Evolutionary conservation across 2,797 vertebrate species (phyloP), one percentile per base, ranked within the genome.

Genomic region (Phaenicophaeus curvirostris): DNA sequence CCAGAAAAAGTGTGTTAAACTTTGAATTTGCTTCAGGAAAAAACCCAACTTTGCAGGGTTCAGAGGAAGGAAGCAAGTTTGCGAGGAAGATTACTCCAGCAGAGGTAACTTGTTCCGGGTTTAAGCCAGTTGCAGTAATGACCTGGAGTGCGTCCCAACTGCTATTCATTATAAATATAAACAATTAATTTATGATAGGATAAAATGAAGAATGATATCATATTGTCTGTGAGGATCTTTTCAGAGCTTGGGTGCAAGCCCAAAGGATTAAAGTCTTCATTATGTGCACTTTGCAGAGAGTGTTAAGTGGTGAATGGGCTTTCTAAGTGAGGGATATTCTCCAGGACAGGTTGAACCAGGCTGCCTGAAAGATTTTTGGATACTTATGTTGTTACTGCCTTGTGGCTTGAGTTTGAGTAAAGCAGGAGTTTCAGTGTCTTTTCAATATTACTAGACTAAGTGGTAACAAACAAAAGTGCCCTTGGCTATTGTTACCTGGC

Each of bases 301-400:
- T 14, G 13, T 3, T 1, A 8, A 39, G 28, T 0, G 2, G 51
- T 61, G 68, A 39, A 19, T 0, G 0, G 15, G 8, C 28, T 63
- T 77, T 48, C 31, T 20, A 72, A 23, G 55, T 37, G 15, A 4
- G 28, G 16, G 4, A 2, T 65, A 27, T 37, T 77, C 2, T 37
- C 15, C 30, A n/a, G 65, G 25, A 46, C 50, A 44, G n/a, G 19
- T 13, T 62, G 55, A 62, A 14, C 41, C n/a, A 51, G 35, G 46
- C 35, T 50, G 3, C 25, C 28, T 76, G 46, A 63, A 46, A 46
- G 59, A 25, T 25, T 63, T 25, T 17, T 19, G 6, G 9, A 3
- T 9, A 4, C 17, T 59, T 9, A 0, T 2, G 4, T 33, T 57
- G 27, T 66, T 63, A 59, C 19, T 9, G 75, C 8, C 6, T 66